Evolutionary conservation across 2,797 vertebrate species (phyloP).

Genomic region (Phrynocephalus vlangalii): DNA sequence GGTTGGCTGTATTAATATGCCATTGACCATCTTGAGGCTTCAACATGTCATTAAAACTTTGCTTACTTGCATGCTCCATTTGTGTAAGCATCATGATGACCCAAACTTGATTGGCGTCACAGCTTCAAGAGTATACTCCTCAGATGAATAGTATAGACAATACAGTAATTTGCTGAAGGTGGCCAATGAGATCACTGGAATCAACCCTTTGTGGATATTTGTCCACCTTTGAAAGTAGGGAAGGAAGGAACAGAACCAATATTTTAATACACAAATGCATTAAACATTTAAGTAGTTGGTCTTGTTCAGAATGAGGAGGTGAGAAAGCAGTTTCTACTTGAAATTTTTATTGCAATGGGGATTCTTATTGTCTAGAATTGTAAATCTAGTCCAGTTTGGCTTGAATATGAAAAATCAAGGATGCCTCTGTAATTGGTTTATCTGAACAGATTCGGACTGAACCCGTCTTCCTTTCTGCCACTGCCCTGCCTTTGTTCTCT

Average conservation of each 20-base stretch:
- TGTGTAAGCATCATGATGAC: background rate
- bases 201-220: background rate
- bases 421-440: background rate
- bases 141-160: background rate
- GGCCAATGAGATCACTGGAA: background rate
- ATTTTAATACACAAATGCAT: background rate
- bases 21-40: background rate
- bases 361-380: background rate
- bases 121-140: background rate
- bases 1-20: background rate
- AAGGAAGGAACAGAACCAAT: background rate
- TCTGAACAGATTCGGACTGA: background rate
- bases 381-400: background rate
- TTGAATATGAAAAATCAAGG: background rate
- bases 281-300: background rate
- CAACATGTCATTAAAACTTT: background rate
- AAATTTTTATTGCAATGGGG: background rate
- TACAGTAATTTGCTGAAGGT: background rate
- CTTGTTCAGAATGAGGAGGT: background rate
- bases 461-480: background rate
- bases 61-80: background rate
- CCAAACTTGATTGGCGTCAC: background rate
- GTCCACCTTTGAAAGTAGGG: background rate
- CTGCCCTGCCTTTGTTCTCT: background rate
- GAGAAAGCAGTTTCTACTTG: background rate